Conservation (phyloP, 1,140 invertebrate genomes). For the Camponotus pennsylvanicus region DNA sequence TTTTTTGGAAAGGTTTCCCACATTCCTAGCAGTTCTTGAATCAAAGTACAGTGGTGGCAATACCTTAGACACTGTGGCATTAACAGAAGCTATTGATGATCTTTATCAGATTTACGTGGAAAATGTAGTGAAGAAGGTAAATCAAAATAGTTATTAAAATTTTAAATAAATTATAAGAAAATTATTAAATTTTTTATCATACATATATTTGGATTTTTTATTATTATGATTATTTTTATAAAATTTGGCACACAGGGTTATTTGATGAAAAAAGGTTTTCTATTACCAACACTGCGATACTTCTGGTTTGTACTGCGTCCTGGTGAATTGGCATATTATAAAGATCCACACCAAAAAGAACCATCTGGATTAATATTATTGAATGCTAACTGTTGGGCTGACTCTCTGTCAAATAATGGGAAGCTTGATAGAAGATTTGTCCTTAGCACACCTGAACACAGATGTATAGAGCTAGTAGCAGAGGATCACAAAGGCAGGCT, state of each 20-base stretch:
- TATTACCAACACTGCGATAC: constrained; percentile 91
- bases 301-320: constrained; percentile 93
- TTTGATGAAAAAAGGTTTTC: constrained; percentile 91
- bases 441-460: constrained; percentile 88
- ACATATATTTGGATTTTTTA: neutral
- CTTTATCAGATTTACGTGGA: constrained; percentile 92
- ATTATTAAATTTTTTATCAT: constrained; percentile 3
- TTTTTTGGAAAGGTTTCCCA: constrained; percentile 86
- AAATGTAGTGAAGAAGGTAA: constrained; percentile 94
- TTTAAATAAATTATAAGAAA: neutral
- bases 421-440: constrained; percentile 87
- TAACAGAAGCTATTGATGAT: constrained; percentile 91
- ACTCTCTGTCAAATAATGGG: constrained; percentile 87
- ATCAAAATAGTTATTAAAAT: constrained; percentile 15
- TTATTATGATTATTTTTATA: neutral
- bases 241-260: constrained; percentile 85
- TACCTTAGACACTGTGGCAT: constrained; percentile 87
- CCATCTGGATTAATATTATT: constrained; percentile 90
- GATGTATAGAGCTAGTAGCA: constrained; percentile 90
- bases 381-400: constrained; percentile 89
- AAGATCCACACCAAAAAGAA: constrained; percentile 90
- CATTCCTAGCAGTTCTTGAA: constrained; percentile 91
- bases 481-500: constrained; percentile 90
- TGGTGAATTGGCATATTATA: constrained; percentile 91
- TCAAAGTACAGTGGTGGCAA: constrained; percentile 89